These are phyloP conservation scores for Oryzias celebensis DNA, from an alignment of 2,113 vertebrate species.

Conservation along the genomic window DNA sequence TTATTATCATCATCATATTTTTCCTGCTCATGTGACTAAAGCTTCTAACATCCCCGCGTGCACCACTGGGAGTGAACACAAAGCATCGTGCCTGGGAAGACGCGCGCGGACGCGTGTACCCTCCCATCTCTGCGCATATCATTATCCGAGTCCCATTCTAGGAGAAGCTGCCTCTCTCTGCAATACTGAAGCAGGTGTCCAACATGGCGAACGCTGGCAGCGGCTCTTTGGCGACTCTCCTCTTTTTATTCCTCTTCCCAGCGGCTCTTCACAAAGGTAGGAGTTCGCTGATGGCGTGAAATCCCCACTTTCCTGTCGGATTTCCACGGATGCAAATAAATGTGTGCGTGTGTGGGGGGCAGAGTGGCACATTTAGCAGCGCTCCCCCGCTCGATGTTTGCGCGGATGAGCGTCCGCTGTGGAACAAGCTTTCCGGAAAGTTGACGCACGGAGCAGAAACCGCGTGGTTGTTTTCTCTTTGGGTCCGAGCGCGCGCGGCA, in stretches of 20 bases:
- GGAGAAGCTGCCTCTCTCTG: conserved; percentile 77
- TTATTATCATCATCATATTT: too few relatives aligned
- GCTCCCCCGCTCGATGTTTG: not conserved
- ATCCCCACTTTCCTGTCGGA: conserved; percentile 19
- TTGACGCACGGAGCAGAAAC: conserved; percentile 30
- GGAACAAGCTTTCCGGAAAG: conserved; percentile 50
- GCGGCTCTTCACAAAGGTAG: conserved; percentile 87
- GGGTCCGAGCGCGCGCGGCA: conserved; percentile 2
- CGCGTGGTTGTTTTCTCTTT: not conserved
- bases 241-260: conserved; percentile 79
- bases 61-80: too few relatives aligned
- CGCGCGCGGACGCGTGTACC: conserved; percentile 33
- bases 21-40: too few relatives aligned
- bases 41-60: too few relatives aligned
- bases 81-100: not conserved
- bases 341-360: not conserved
- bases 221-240: conserved; percentile 82
- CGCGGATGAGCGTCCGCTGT: conserved; percentile 10
- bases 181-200: conserved; percentile 93
- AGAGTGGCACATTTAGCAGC: not conserved
- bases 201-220: conserved; percentile 88
- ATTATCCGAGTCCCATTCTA: conserved; percentile 70
- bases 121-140: conserved; percentile 70
- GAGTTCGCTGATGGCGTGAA: conserved; percentile 39
- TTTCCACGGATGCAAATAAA: conserved; percentile 13